A percentile compares a stretch with the other conserved stretches of the same genome.
phyloP scores from a whole-genome alignment of 1,140 invertebrate genomes.

The Lucilia cuprina region DNA sequence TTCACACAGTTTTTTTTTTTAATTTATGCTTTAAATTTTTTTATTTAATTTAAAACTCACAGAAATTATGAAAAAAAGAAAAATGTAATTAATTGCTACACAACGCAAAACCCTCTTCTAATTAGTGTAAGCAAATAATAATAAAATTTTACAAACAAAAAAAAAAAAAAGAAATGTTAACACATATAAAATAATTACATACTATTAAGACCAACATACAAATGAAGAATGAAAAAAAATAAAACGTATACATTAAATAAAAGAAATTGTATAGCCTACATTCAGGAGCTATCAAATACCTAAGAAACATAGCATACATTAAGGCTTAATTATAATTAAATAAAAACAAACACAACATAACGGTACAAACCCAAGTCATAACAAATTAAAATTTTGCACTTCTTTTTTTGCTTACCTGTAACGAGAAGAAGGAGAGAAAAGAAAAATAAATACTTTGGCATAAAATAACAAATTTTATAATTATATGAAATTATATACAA shows the following conservation, averaged over 20 bases:
- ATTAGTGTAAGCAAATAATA: not conserved
- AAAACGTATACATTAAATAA: not conserved
- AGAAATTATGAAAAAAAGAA: not conserved
- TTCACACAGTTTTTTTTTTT: too few species aligned
- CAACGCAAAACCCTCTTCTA: not conserved
- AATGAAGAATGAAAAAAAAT: not conserved
- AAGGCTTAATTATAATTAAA: constrained; percentile 15
- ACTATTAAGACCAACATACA: not conserved
- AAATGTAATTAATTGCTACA: not conserved
- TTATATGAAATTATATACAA: not conserved
- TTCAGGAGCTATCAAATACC: not conserved
- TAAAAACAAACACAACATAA: not conserved
- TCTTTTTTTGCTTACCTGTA: not conserved
- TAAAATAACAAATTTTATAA: not conserved
- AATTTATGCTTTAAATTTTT: too few species aligned
- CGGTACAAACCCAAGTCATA: not conserved
- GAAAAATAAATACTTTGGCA: not conserved
- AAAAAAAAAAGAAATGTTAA: not conserved
- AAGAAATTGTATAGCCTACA: not conserved
- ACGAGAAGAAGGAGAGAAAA: not conserved
- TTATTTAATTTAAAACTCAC: not conserved
- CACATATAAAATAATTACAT: not conserved
- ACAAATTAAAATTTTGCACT: not conserved
- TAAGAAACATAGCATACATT: not conserved
- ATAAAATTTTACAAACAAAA: not conserved